Evolutionary conservation across 2,113 vertebrate species (phyloP).

Genomic region (Neotragus moschatus): DNA sequence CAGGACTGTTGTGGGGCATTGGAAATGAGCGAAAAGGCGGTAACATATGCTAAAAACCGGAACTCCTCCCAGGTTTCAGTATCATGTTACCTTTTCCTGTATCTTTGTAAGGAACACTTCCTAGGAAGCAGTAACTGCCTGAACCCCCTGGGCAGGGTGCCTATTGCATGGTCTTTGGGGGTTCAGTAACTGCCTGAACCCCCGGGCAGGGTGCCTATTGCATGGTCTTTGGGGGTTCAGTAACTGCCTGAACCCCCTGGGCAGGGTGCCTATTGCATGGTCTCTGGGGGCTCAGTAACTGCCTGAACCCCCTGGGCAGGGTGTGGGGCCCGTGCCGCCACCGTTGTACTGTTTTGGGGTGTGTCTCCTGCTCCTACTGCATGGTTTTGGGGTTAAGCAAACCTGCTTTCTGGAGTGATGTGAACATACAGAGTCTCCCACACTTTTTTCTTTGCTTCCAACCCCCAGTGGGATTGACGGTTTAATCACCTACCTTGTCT

Average conservation of each 20-base stretch:
- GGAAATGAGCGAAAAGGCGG: neutral
- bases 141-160: neutral
- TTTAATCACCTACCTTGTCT: neutral
- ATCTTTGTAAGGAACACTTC: neutral
- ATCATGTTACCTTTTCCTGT: too few relatives aligned
- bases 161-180: too few relatives aligned
- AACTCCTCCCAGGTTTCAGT: neutral
- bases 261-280: too few relatives aligned
- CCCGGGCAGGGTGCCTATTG: fast-evolving
- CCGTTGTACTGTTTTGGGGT: fast-evolving
- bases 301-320: neutral
- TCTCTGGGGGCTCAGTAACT: too few relatives aligned
- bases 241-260: neutral
- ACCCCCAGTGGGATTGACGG: neutral
- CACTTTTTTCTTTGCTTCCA: neutral
- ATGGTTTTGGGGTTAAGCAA: neutral
- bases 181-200: too few relatives aligned
- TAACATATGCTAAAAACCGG: neutral
- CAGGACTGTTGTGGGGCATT: neutral
- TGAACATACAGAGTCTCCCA: neutral
- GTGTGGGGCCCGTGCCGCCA: fast-evolving
- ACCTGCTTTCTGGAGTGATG: neutral
- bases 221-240: too few relatives aligned
- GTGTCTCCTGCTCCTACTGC: fast-evolving
- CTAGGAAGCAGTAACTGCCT: neutral